These are phyloP conservation scores for Periophthalmodon schlosseri DNA, from an alignment of 2,113 vertebrate species.

Conservation along the genomic window DNA sequence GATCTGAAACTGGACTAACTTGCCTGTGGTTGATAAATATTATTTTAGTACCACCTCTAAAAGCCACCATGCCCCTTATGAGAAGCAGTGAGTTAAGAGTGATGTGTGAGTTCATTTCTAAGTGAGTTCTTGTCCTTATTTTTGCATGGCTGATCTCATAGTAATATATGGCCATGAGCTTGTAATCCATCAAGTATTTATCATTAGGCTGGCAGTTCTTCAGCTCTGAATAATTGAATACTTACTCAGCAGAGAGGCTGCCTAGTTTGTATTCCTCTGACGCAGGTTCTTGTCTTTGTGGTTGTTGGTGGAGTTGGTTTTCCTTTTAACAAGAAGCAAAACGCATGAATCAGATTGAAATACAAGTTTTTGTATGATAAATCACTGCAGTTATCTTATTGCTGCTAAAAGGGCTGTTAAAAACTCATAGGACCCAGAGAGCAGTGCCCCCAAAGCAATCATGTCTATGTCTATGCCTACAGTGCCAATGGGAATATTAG, in stretches of 20 bases:
- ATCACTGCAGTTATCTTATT: not conserved
- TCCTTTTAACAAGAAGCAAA: slow-evolving; percentile 77
- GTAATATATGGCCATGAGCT: slow-evolving; percentile 20
- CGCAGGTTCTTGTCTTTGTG: slow-evolving; percentile 99
- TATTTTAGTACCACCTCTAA: not conserved
- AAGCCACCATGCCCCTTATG: not conserved
- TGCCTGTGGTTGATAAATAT: too few species aligned
- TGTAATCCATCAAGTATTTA: slow-evolving; percentile 31
- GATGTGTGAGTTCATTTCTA: not conserved
- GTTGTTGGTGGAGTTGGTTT: slow-evolving; percentile 99
- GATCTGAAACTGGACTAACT: too few species aligned
- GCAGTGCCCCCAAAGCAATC: not conserved
- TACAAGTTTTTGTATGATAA: not conserved
- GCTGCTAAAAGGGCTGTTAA: not conserved
- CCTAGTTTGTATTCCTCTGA: slow-evolving; percentile 97
- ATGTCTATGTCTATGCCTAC: too few species aligned
- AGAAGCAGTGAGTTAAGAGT: slow-evolving; percentile 7
- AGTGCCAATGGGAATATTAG: too few species aligned
- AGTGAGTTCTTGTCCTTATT: not conserved
- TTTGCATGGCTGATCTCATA: not conserved
- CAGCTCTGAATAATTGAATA: slow-evolving; percentile 47
- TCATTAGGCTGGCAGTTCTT: slow-evolving; percentile 22
- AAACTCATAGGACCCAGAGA: not conserved
- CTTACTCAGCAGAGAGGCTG: slow-evolving; percentile 72
- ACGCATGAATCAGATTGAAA: slow-evolving; percentile 30